phyloP scores from a whole-genome alignment of 1,140 invertebrate species.

The Cataglyphis hispanica region DNA sequence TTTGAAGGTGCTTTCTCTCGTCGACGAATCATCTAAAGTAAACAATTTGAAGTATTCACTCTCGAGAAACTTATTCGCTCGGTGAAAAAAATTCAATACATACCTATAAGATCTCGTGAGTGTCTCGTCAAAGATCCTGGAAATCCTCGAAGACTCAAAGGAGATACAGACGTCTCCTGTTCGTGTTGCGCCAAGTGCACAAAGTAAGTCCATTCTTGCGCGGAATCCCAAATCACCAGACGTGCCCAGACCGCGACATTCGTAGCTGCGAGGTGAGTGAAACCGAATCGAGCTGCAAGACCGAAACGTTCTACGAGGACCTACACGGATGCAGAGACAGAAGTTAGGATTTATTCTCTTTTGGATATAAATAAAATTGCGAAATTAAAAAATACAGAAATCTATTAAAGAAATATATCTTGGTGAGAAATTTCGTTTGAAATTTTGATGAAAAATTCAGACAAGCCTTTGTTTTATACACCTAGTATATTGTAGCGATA shows the following conservation, averaged over 20 bases:
- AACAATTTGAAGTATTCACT: not conserved
- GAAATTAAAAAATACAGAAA: not conserved
- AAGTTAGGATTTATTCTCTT: not conserved
- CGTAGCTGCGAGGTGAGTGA: slow-evolving; percentile 89
- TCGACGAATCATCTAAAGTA: slow-evolving; percentile 50
- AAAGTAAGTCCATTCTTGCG: slow-evolving; percentile 87
- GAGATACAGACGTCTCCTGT: slow-evolving; percentile 78
- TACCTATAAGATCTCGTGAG: slow-evolving; percentile 77
- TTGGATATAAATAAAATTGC: not conserved
- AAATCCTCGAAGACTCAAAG: slow-evolving; percentile 85
- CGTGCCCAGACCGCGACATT: slow-evolving; percentile 89
- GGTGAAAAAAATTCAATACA: not conserved
- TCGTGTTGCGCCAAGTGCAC: slow-evolving; percentile 85
- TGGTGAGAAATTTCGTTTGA: not conserved
- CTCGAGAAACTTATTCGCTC: not conserved
- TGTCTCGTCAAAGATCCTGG: slow-evolving; percentile 82
- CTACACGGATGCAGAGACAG: slow-evolving; percentile 69
- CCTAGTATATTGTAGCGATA: not conserved
- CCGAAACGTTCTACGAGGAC: slow-evolving; percentile 88
- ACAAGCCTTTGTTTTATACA: not conserved
- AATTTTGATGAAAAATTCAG: not conserved
- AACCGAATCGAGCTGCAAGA: slow-evolving; percentile 87
- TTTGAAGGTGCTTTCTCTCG: slow-evolving; percentile 27
- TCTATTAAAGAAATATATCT: not conserved
- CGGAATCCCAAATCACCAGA: slow-evolving; percentile 89